Evolutionary conservation across 2,797 vertebrate species (phyloP).

Genomic region (Tauraco hartlaubi): DNA sequence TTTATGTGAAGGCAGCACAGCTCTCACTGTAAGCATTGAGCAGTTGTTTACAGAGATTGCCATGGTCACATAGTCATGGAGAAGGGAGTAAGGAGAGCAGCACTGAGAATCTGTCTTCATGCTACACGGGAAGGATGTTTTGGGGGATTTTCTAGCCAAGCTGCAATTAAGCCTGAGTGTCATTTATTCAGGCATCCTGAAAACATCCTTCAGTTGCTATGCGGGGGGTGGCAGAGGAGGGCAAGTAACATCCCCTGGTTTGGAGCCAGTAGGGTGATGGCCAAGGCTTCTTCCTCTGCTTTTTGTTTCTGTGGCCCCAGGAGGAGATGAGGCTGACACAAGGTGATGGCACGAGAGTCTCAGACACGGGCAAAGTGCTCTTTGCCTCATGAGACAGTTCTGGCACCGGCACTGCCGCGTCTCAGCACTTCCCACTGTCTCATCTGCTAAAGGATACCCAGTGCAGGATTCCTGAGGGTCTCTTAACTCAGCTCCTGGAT

Average conservation of each 20-base stretch:
- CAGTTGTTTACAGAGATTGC: neutral
- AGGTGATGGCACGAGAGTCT: too few relatives aligned
- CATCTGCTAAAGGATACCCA: neutral
- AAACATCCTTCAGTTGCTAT: neutral
- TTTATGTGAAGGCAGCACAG: neutral
- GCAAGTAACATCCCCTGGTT: neutral
- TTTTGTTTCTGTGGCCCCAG: rapidly evolving
- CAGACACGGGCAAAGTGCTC: rapidly evolving
- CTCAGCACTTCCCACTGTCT: neutral
- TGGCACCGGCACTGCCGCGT: neutral
- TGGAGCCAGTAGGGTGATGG: neutral
- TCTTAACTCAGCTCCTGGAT: neutral
- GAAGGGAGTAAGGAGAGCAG: neutral
- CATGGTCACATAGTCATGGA: neutral
- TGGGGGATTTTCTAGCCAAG: neutral
- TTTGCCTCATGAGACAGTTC: neutral
- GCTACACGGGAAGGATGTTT: neutral
- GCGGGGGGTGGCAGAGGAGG: neutral
- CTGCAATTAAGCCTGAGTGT: neutral
- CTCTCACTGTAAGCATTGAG: neutral
- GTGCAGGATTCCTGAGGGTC: neutral
- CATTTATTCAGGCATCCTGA: neutral
- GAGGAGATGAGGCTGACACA: neutral
- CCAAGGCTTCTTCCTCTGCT: neutral
- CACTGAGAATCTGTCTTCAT: neutral